Conservation (phyloP, 2,113 vertebrate genomes). For the Dolichotis patagonum region DNA sequence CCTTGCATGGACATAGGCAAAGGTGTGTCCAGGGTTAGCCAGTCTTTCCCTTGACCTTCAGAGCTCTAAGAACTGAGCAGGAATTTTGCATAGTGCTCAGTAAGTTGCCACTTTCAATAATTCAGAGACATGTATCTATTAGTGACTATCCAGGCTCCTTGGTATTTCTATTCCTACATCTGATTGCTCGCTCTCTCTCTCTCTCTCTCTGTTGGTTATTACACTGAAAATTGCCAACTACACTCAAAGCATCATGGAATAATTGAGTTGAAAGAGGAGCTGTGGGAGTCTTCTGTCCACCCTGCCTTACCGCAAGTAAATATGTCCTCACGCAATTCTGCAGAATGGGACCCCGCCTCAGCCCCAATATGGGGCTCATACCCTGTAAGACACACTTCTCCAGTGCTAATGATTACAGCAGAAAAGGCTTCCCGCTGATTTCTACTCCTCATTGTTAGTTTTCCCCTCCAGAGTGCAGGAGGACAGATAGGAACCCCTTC, state of each 20-base stretch:
- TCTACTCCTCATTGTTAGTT: not conserved
- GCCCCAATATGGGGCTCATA: too few relatives aligned
- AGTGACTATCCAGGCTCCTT: not conserved
- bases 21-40: conserved; percentile 47
- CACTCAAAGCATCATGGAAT: not conserved
- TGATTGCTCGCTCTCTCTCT: not conserved
- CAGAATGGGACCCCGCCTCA: not conserved
- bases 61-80: conserved; percentile 45
- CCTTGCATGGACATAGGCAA: conserved; percentile 13
- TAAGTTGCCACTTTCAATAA: conserved; percentile 59
- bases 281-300: not conserved
- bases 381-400: not conserved
- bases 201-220: conserved; percentile 16
- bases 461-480: not conserved
- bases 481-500: not conserved
- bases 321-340: not conserved
- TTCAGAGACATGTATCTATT: not conserved
- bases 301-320: not conserved
- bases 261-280: not conserved
- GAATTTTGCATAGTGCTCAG: conserved; percentile 36
- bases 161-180: conserved; percentile 25
- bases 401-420: not conserved
- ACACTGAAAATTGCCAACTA: conserved; percentile 29
- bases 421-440: not conserved
- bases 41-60: conserved; percentile 27